Evolutionary conservation across 2,888 invertebrate species (phyloP).

Genomic region (Rhagium mordax): DNA sequence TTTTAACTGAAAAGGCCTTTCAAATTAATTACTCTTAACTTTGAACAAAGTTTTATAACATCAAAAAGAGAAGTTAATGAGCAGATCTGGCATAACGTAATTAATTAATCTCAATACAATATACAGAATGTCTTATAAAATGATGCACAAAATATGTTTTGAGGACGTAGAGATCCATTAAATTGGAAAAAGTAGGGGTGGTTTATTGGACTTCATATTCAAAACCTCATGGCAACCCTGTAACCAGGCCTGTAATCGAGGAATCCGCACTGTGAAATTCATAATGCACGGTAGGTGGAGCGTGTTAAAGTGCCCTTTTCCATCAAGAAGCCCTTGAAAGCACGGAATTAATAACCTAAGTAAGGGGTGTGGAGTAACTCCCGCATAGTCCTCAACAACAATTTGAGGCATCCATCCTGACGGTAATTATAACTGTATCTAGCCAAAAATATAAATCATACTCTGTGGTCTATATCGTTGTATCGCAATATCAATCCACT

Average conservation of each 20-base stretch:
- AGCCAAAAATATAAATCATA: slow-evolving; percentile 8
- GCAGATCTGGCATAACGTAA: no score
- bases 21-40: no score
- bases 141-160: no score
- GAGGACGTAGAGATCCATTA: no score
- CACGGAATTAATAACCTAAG: slow-evolving; percentile 29
- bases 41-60: no score
- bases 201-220: no score
- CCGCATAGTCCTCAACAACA: neutral
- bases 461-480: neutral
- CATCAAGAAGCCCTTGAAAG: slow-evolving; percentile 25
- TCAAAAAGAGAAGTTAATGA: no score
- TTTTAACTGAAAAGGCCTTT: no score
- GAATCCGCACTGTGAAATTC: neutral
- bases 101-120: no score
- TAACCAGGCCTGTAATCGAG: neutral
- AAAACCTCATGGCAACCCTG: neutral
- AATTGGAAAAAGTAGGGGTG: no score
- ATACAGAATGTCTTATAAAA: no score
- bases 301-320: slow-evolving; percentile 34
- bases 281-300: slow-evolving; percentile 18
- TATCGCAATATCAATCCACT: slow-evolving; percentile 3
- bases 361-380: slow-evolving; percentile 5
- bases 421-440: slow-evolving; percentile 16
- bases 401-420: slow-evolving; percentile 1